Base-by-base conservation (phyloP, 2,888 invertebrate species). In the Odontocolon sp. region DNA sequence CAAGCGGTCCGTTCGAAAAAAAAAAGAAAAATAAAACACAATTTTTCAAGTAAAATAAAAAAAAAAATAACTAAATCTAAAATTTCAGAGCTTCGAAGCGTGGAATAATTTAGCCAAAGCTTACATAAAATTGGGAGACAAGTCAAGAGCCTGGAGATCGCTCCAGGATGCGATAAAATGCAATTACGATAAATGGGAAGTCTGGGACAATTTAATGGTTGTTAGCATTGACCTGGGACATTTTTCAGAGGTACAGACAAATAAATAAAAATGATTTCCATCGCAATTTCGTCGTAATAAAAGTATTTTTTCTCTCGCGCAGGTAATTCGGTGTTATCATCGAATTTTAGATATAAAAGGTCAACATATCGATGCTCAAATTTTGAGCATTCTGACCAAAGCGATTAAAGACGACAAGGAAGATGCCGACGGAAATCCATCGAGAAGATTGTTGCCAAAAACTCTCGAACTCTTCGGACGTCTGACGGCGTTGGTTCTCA, bases 51-150 rank as follows among this genome's bases (percentile, higher is more conserved):
- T 28, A 33, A 3, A 33, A 6, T 1, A 4, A 9, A 4, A 33
- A 2, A 63, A 28, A 3, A 16, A 36, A 16, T 14, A 26, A n/a
- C 9, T 45, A 45, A 21, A 38, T 8, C 16, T 66, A 11, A 50
- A 47, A 74, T 87, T 95, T 0, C 92, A 95, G 91, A 96, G 96
- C 66, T 99, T 97, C 89, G 98, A 99, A 91, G 98, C 98, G 0
- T 99, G 99, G 99, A 99, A 98, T 91, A 99, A 99, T 90, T 92
- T 99, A 72, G 97, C 98, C 9, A 97, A 98, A 87, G 97, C 97
- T 2, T 97, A 98, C 84, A 95, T 98, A 5, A 95, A 96, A 86
- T 92, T 96, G 64, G 95, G 96, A 0, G 95, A 99, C 87, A 98
- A 97, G 91, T 92, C 93, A 71, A 93, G 96, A 69, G 99, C 98